A percentile compares a stretch with the other conserved stretches of the same genome.
Evolutionary conservation across 2,888 invertebrate genomes (phyloP).

Genomic region (Mesorhabditis sp.): DNA sequence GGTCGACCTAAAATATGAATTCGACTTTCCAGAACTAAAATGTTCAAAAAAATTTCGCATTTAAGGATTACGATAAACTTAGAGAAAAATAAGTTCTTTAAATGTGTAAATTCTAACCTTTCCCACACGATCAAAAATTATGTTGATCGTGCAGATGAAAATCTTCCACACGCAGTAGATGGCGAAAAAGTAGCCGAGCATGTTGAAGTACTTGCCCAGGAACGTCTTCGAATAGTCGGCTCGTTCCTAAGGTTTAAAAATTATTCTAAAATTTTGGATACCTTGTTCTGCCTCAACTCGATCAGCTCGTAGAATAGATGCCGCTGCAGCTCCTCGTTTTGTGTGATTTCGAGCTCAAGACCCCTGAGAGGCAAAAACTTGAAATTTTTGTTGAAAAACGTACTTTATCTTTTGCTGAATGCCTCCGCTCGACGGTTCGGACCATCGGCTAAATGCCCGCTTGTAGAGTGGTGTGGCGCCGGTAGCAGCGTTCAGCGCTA

Average conservation of each 20-base stretch:
- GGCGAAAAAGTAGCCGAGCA: conserved; percentile 95
- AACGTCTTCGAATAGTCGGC: conserved; percentile 86
- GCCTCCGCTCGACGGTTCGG: not conserved
- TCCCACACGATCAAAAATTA: conserved; percentile 95
- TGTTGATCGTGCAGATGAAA: conserved; percentile 78
- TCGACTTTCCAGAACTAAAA: not conserved
- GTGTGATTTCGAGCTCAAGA: conserved; percentile 78
- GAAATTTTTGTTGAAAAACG: not conserved
- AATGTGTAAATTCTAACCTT: conserved; percentile 64
- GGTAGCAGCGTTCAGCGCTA: not conserved
- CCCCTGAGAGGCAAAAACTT: conserved; percentile 62
- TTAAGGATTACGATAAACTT: not conserved
- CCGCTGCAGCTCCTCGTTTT: conserved; percentile 83
- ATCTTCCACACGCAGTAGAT: conserved; percentile 98
- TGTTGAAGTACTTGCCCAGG: conserved; percentile 96
- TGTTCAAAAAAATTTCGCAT: conserved; percentile 6
- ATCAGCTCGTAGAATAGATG: conserved; percentile 92
- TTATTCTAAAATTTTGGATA: not conserved
- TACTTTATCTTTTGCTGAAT: not conserved
- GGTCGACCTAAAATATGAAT: conserved; percentile 69
- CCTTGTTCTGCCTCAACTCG: conserved; percentile 66
- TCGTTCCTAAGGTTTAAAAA: not conserved
- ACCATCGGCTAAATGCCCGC: not conserved
- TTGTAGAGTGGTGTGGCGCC: not conserved
- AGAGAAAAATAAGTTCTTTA: too few relatives aligned